phyloP scores from a whole-genome alignment of 2,888 invertebrate genomes.

The Dryocosmus kuriphilus region DNA sequence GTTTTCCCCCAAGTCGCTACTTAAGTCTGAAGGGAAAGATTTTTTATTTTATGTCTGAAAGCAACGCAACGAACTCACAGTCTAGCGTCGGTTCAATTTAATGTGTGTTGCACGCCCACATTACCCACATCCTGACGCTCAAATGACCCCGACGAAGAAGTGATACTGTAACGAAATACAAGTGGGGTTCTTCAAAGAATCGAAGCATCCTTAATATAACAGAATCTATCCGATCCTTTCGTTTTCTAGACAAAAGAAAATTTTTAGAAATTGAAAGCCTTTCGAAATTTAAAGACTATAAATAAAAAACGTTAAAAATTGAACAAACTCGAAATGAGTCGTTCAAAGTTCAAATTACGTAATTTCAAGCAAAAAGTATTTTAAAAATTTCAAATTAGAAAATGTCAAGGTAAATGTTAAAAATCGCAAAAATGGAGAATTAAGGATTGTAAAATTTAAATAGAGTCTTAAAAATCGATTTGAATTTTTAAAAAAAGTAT shows the following conservation, averaged over 20 bases:
- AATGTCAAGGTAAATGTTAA: too few relatives aligned
- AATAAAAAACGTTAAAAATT: too few relatives aligned
- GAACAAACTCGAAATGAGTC: too few relatives aligned
- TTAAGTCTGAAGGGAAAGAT: background rate
- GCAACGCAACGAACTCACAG: background rate
- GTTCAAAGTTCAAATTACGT: too few relatives aligned
- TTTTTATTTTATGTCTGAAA: background rate
- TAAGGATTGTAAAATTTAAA: too few relatives aligned
- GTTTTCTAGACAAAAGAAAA: constrained; percentile 49
- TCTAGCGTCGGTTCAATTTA: constrained; percentile 29
- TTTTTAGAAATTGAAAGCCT: background rate
- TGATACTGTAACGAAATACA: constrained; percentile 13
- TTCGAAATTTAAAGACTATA: background rate
- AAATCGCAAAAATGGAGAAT: too few relatives aligned
- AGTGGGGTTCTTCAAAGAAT: background rate
- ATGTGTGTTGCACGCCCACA: constrained; percentile 35
- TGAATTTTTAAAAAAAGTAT: too few relatives aligned
- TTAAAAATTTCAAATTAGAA: too few relatives aligned
- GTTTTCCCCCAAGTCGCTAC: background rate
- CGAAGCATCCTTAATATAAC: background rate
- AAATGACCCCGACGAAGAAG: constrained; percentile 11
- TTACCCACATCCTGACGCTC: constrained; percentile 27
- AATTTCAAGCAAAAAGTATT: too few relatives aligned
- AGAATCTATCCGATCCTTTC: background rate
- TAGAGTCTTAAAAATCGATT: too few relatives aligned